Evolutionary conservation across 53 echinoderm and acorn worm species (phyloP), one percentile per base, ranked within the genome.

Genomic region (Hippasteria phrygiana): DNA sequence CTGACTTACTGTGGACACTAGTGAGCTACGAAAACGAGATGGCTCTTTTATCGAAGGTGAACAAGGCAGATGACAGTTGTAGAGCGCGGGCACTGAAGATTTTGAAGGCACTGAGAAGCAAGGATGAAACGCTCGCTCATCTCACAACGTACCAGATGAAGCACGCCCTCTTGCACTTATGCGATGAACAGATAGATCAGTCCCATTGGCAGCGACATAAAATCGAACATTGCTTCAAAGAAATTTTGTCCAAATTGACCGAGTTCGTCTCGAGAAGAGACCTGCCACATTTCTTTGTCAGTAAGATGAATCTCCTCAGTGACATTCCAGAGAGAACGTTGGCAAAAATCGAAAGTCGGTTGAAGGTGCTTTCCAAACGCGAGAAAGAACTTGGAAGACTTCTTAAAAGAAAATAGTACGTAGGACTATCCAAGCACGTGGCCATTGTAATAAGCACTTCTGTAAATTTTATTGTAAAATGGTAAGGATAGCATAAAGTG

Each of bases 91-190:
- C 81, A 37, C 50, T 89, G 39, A 79, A 70, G 62, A 80, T 89
- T 39, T 43, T 89, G 9, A 89, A 89, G 43, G 54, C 79, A 10
- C 37, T 89, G 24, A 62, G 89, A 39, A 47, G 32, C 71, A 38
- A 80, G 29, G 89, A 89, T 55, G 80, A 46, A 41, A 55, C 53
- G 37, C 40, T 89, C 16, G 77, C 64, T 16, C 51, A 89, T 24
- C 71, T 89, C 27, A 80, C 89, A 1, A 80, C 89, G n/a, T 89
- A 89, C 40, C 89, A 89, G 39, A 89, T 89, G 89, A 89, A 89
- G 81, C 79, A 79, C 51, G 67, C 70, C 45, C 80, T 89, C 43
- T 53, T 89, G 35, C 89, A 89, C 41, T 51, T 89, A 24, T 78
- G 79, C 39, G 89, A 89, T 38, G 69, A 71, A 40, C 79, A 89